These are phyloP conservation scores for Hypotaenidia philippensis DNA, from an alignment of 2,797 vertebrate species.

Conservation along the genomic window DNA sequence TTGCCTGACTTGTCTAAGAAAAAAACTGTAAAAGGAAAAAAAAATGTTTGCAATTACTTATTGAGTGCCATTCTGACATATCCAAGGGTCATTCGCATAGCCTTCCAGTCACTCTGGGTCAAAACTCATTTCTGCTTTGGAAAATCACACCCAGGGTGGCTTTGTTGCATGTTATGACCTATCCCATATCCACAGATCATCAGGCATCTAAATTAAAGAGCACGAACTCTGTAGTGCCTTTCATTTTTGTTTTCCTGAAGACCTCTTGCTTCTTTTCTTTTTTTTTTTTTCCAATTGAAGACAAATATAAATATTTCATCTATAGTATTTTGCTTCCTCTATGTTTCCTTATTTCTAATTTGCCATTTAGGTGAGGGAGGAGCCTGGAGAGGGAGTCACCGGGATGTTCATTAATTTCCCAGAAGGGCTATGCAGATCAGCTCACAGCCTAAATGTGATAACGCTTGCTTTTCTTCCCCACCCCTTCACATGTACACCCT, in stretches of 20 bases:
- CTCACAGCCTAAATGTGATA: slow-evolving; percentile 58
- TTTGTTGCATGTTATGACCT: slow-evolving; percentile 47
- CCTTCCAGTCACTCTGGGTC: slow-evolving; percentile 29
- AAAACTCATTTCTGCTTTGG: slow-evolving; percentile 65
- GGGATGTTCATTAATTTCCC: slow-evolving; percentile 9
- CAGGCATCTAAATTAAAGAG: slow-evolving; percentile 49
- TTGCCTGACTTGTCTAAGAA: background rate
- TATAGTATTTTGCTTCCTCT: background rate
- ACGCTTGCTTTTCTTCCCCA: background rate
- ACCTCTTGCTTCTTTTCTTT: background rate
- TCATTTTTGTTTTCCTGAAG: background rate
- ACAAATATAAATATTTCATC: background rate
- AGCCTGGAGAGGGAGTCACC: background rate
- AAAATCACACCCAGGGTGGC: slow-evolving; percentile 26
- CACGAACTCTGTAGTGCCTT: background rate
- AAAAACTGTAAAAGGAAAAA: slow-evolving; percentile 21
- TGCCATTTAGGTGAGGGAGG: background rate
- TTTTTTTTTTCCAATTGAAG: background rate
- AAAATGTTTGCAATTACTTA: slow-evolving; percentile 43
- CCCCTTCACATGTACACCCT: background rate
- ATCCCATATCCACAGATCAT: background rate
- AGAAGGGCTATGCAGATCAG: slow-evolving; percentile 58
- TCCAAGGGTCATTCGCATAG: slow-evolving; percentile 48
- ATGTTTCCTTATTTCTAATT: background rate
- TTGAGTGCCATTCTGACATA: slow-evolving; percentile 52